Base-by-base conservation (phyloP, 2,797 vertebrate genomes). In the Sebastes matsubarae region DNA sequence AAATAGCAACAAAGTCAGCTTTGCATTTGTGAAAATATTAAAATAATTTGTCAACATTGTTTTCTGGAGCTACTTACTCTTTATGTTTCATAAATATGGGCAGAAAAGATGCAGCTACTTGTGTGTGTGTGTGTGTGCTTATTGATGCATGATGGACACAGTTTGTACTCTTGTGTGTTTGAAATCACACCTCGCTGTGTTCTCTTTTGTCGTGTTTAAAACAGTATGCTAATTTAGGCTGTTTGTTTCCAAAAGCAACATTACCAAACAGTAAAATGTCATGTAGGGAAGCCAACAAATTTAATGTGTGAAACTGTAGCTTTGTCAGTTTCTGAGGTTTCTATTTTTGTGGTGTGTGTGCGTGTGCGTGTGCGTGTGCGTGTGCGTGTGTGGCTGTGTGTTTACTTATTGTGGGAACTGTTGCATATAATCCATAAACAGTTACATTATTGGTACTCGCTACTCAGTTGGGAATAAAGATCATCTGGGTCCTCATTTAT, bases 261-360 rank as follows among this genome's bases (percentile, higher is more conserved):
- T 42, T 42, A 42, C 38, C 14, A 79, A 34, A 68, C 30, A 61
- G 68, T 50, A n/a, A 81, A 72, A 68, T 58, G 60, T 32, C 38
- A 67, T 34, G 22, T 32, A 50, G 29, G 30, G 29, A 46, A 42
- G 60, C 54, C 8, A 80, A 18, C 20, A 34, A 18, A 58, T 83
- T 67, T 29, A 27, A 42, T 61, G 54, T 70, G 32, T 63, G 69
- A 69, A 66, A 77, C 22, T 50, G 50, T 42, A 22, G 42, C 67
- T 79, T 67, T 72, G 66, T 34, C 63, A 32, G 58, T 82, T 76
- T 70, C 11, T 83, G 80, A 73, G 22, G 77, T 38, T 38, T 38
- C 36, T 50, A 20, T 30, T 68, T 38, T 16, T 63, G 32, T 77
- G 32, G 4, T 52, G 10, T 64, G 24, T 1, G 32, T 4, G 32